Conservation (phyloP, 2,797 vertebrate genomes). For the Epinephelus awoara region DNA sequence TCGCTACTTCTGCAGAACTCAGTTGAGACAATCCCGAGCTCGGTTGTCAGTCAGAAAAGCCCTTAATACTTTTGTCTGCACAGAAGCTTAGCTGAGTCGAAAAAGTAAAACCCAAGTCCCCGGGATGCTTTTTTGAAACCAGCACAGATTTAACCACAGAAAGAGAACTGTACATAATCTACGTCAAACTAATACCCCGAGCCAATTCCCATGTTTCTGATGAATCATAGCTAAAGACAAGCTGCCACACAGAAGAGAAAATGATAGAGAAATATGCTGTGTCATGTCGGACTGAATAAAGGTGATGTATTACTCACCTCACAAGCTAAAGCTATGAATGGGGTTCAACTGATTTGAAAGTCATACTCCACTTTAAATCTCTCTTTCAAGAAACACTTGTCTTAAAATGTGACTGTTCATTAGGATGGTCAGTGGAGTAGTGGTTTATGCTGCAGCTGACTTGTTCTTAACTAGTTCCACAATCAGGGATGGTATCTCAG, state of each 20-base stretch:
- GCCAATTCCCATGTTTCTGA: conserved; percentile 28
- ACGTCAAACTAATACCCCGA: conserved; percentile 19
- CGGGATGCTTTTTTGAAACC: conserved; percentile 23
- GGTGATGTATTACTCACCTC: conserved; percentile 4
- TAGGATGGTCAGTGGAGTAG: not conserved
- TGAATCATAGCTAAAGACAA: conserved; percentile 23
- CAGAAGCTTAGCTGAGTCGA: conserved; percentile 31
- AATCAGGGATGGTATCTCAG: not conserved
- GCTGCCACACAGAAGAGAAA: conserved; percentile 14
- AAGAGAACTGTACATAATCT: conserved; percentile 7
- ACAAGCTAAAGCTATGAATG: not conserved
- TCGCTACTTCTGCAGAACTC: conserved; percentile 40
- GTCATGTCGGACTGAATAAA: conserved; percentile 13
- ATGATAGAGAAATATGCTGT: not conserved
- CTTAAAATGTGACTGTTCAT: not conserved
- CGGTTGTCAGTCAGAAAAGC: conserved; percentile 60
- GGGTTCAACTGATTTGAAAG: not conserved
- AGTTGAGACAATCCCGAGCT: conserved; percentile 47
- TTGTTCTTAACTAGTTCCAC: not conserved
- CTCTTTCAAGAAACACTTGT: not conserved
- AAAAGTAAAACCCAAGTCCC: conserved; percentile 34
- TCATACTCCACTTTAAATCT: not conserved
- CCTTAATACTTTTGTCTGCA: conserved; percentile 62
- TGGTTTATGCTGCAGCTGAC: not conserved
- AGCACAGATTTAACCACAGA: conserved; percentile 35